Evolutionary conservation across 2,113 vertebrate genomes (phyloP).

Genomic region (Steatornis caripensis): DNA sequence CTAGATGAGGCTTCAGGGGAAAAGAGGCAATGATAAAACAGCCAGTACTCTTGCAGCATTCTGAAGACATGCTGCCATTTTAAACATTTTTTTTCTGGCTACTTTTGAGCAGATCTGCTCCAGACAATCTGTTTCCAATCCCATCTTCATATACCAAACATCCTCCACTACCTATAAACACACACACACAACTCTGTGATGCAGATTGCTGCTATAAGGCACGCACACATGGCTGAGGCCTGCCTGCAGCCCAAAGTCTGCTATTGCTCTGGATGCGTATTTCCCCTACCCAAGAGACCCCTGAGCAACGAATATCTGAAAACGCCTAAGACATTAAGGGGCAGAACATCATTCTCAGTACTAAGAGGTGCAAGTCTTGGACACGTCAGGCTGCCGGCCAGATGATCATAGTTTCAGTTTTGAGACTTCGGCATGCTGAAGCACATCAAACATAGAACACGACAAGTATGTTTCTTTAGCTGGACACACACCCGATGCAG

Average conservation of each 20-base stretch:
- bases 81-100: background rate
- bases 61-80: background rate
- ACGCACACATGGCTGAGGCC: fast-evolving
- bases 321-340: background rate
- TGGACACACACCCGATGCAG: fast-evolving
- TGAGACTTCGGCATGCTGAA: background rate
- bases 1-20: background rate
- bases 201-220: background rate
- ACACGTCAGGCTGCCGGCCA: background rate
- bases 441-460: background rate
- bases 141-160: background rate
- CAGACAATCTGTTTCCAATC: background rate
- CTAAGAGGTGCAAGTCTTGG: background rate
- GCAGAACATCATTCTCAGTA: background rate
- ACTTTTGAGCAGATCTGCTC: background rate
- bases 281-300: background rate
- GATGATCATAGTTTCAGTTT: background rate
- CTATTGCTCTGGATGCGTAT: background rate
- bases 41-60: background rate
- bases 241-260: background rate
- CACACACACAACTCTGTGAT: background rate
- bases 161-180: background rate
- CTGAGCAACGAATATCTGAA: background rate
- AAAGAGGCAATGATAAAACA: background rate
- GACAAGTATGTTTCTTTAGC: background rate